Percentiles rank a stretch among this genome's conserved stretches.
These are phyloP conservation scores for Ormyrus pomaceus DNA, from an alignment of 2,888 invertebrate genomes.

Conservation along the genomic window DNA sequence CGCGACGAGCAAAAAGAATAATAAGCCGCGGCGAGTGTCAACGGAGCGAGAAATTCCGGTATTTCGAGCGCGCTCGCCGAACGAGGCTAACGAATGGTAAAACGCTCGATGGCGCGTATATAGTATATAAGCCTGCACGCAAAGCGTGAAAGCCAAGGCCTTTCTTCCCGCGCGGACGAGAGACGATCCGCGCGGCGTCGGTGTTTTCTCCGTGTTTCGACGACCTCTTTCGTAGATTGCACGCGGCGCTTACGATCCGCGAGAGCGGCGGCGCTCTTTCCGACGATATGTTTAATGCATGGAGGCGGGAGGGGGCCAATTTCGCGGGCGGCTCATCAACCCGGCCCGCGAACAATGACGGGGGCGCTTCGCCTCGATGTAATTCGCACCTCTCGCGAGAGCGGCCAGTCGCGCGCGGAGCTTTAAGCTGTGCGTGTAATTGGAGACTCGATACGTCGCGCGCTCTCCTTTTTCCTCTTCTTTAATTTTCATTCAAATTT, in stretches of 20 bases:
- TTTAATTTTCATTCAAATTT: conserved; percentile 31
- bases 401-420: neutral
- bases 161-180: conserved; percentile 39
- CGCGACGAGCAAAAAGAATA: conserved; percentile 24
- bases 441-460: conserved; percentile 4
- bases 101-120: too few relatives aligned
- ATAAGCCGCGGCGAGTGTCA: conserved; percentile 17
- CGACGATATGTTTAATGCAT: conserved; percentile 29
- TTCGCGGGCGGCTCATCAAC: conserved; percentile 15
- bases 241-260: too few relatives aligned
- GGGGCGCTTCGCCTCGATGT: neutral
- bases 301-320: conserved; percentile 12
- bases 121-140: conserved; percentile 16
- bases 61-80: too few relatives aligned
- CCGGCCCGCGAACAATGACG: neutral
- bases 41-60: conserved; percentile 14
- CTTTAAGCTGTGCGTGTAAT: conserved; percentile 10
- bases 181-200: conserved; percentile 16
- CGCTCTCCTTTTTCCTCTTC: neutral
- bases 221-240: conserved; percentile 29
- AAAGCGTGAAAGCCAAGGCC: conserved; percentile 9
- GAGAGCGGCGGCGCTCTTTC: neutral
- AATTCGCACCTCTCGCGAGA: neutral
- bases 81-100: too few relatives aligned
- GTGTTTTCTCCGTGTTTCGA: neutral